Base-by-base conservation (phyloP, 2,113 vertebrate species). In the Centrocercus urophasianus region DNA sequence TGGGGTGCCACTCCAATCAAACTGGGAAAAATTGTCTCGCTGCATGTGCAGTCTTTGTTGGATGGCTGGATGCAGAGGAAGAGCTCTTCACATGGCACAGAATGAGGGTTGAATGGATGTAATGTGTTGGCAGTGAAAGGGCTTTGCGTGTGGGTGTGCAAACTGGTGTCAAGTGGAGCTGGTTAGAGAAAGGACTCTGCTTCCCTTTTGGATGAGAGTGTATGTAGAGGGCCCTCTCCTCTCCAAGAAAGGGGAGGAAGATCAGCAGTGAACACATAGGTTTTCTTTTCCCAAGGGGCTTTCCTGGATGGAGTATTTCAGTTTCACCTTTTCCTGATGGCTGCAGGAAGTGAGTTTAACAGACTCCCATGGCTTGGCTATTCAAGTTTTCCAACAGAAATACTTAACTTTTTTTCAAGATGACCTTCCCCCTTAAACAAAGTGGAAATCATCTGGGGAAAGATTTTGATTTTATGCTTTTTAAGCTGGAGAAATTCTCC, bases 381-480 rank as follows among this genome's bases (percentile, higher is more conserved):
- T 89, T 96, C 74, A 85, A 52, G 20, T 82, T 89, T 85, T 93
- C 82, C 71, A 69, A 30, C 30, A 75, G 81, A 82, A 95, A 78
- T 89, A 8, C 87, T 59, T 38, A 36, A 27, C 75, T 66, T 85
- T 89, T 89, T 89, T 89, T 59, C 79, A 89, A 61, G 28, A 28
- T 28, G 72, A 16, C 85, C 88, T 93, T 93, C 82, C 56, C 38
- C 21, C 40, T 83, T 19, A 43, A 79, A 94, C 79, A 93, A 94
- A 93, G 93, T 60, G 36, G 36, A 73, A 43, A 73, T 95, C 91
- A 38, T 89, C 75, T 30, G 30, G 59, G 59, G n/a, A 70, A 73
- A 69, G 88, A 73, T 95, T 94, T 88, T 73, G 75, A 91, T 88
- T 93, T 95, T 86, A 73, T 66, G 85, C 75, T 93, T 89, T 69